Evolutionary conservation across 2,797 vertebrate species (phyloP).

Genomic region (Gallirallus australis): DNA sequence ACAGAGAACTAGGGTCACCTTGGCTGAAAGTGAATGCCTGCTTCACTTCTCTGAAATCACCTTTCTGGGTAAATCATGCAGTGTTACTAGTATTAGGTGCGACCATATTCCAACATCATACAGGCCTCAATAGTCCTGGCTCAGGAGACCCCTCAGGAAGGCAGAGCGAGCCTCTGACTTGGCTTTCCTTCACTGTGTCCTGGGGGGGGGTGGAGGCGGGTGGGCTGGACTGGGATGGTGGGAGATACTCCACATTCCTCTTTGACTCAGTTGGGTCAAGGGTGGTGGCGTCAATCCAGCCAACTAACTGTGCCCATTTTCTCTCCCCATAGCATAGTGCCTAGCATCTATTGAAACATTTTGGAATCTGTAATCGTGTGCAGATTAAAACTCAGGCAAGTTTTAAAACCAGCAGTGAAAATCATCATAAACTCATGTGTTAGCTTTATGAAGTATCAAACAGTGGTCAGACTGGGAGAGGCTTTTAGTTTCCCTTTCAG

Average conservation of each 20-base stretch:
- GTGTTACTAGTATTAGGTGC: no score
- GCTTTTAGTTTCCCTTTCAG: not conserved
- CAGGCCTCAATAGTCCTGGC: not conserved
- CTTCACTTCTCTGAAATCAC: not conserved
- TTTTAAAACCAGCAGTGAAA: not conserved
- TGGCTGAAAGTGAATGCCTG: not conserved
- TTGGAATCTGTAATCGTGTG: not conserved
- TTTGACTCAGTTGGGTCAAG: not conserved
- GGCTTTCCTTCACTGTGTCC: not conserved
- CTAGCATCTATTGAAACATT: not conserved
- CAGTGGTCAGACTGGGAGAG: not conserved
- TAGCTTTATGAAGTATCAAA: not conserved
- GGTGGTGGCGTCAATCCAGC: not conserved
- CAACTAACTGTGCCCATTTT: not conserved
- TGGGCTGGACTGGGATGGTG: not conserved
- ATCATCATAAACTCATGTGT: not conserved
- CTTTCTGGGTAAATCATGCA: rapidly evolving
- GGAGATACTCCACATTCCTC: not conserved
- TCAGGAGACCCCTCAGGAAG: not conserved
- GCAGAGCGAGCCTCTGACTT: not conserved
- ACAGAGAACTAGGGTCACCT: not conserved
- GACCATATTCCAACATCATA: not conserved
- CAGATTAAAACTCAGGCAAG: not conserved
- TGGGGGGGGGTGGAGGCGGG: not conserved
- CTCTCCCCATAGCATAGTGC: not conserved